phyloP scores from a whole-genome alignment of 2,888 invertebrate species.

The Rhagophthalmus giganteus region DNA sequence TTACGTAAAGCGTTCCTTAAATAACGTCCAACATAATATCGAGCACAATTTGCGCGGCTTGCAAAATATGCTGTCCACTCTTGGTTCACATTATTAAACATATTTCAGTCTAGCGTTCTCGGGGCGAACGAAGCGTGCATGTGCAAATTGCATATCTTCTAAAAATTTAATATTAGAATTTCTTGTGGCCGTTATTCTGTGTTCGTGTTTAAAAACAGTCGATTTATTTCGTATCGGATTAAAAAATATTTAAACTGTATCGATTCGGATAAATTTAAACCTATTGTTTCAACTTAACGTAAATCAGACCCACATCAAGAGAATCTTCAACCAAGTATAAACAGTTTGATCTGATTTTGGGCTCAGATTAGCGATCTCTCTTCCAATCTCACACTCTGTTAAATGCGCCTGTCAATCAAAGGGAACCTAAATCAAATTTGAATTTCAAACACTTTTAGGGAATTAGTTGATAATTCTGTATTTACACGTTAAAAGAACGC shows the following conservation, averaged over 20 bases:
- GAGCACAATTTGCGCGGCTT: background rate
- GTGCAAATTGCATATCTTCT: background rate
- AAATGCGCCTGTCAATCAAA: constrained; percentile 21
- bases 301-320: constrained; percentile 43
- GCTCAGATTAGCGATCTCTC: constrained; percentile 29
- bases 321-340: constrained; percentile 38
- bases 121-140: background rate
- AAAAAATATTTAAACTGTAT: background rate
- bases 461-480: too few species aligned
- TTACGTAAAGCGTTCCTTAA: background rate
- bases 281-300: constrained; percentile 28
- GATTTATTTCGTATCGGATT: too few species aligned
- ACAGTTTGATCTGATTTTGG: constrained; percentile 38
- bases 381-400: constrained; percentile 20
- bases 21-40: background rate
- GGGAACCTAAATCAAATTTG: constrained; percentile 2
- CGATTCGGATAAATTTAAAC: background rate
- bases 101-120: background rate
- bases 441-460: too few species aligned
- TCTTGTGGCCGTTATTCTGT: too few species aligned
- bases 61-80: background rate
- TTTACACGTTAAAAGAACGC: too few species aligned
- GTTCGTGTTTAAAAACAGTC: too few species aligned
- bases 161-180: background rate
- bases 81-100: background rate